Evolutionary conservation across 1,140 invertebrate genomes (phyloP), one percentile per base, ranked within the genome.

Genomic region (Probaryconus sp.): DNA sequence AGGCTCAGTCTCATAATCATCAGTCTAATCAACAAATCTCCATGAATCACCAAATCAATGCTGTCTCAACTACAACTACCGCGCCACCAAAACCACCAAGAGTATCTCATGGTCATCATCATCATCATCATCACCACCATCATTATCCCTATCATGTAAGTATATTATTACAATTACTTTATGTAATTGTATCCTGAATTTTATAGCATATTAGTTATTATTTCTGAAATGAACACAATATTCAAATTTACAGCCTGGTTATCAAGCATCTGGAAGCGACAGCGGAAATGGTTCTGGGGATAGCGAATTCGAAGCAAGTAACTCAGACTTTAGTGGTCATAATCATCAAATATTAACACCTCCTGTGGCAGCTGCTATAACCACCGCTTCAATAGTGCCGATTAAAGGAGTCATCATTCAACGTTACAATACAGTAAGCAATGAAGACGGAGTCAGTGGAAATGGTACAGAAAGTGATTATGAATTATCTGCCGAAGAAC

Each of bases 271-370:
- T 33, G 94, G 94, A 0, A 95, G 94, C 0, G 95, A 96, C 86
- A 95, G 94, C 5, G 94, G 94, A 1, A 95, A 96, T 76, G 94
- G 94, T 0, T 95, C 94, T 0, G 95, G 94, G 0, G 95, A 96
- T 81, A 88, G 86, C 13, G 87, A 88, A 33, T 87, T 87, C 43
- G 85, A 87, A 50, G 77, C 77, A 0, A 86, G 84, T 35, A 85
- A 86, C 61, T 87, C 85, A 0, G 84, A 84, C 1, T 76, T 65
- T 5, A 68, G 53, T 21, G 40, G 67, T 4, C 67, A 45, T 18
- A 7, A 45, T 14, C 42, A 70, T 11, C 73, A 76, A 35, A 65
- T 72, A 67, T 50, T 37, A 48, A 69, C 28, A 9, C 63, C 67
- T 17, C 63, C 63, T 7, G 71, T 68, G 5, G 56, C 63, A 33